These are phyloP conservation scores for Telmatochromis bifrenatus DNA, from an alignment of 2,113 vertebrate species.

Conservation along the genomic window DNA sequence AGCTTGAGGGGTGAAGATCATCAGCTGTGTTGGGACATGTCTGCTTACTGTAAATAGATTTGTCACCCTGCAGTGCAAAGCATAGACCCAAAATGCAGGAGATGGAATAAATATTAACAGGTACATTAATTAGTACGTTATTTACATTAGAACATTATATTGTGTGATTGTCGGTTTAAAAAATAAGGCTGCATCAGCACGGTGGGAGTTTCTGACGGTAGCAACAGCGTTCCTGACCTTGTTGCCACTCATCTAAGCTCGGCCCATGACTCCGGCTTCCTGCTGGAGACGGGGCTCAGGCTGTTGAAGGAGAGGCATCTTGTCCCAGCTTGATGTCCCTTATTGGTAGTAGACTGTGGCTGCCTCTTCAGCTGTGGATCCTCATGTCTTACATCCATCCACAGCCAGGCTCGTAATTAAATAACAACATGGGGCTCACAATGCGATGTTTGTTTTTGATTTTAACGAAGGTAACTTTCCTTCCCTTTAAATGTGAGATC, in stretches of 20 bases:
- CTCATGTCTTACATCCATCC: not conserved
- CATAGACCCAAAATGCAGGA: not conserved
- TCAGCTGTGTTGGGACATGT: not conserved
- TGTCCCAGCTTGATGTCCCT: not conserved
- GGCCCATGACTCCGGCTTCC: not conserved
- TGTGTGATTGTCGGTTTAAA: not conserved
- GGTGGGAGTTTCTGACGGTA: not conserved
- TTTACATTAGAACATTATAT: not conserved
- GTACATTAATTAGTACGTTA: not conserved
- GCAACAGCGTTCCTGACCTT: not conserved
- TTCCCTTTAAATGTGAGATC: not conserved
- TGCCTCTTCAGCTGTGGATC: not conserved
- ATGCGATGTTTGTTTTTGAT: not conserved
- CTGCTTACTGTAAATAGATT: not conserved
- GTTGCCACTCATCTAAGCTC: not conserved
- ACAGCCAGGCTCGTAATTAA: not conserved
- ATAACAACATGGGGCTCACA: not conserved
- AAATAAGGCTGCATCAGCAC: not conserved
- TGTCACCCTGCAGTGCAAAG: not conserved
- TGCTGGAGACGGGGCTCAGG: conserved; percentile 3
- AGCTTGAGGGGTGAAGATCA: not conserved
- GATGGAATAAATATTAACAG: not conserved
- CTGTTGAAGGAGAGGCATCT: not conserved
- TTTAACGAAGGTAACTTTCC: not conserved
- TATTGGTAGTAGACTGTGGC: not conserved